These are phyloP conservation scores for Pogonophryne albipinna DNA, from an alignment of 2,797 vertebrate genomes.

Conservation along the genomic window DNA sequence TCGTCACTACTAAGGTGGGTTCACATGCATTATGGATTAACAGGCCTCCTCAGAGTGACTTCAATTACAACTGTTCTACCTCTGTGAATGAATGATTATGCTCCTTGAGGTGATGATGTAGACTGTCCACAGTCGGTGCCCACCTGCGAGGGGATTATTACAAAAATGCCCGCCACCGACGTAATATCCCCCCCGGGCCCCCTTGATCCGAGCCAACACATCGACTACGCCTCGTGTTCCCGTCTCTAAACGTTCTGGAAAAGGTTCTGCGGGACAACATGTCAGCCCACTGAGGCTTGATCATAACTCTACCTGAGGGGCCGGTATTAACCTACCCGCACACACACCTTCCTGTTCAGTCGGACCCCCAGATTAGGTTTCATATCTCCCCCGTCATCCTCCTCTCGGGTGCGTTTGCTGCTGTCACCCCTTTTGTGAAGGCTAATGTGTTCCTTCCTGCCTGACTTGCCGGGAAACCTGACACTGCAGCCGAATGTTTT, in stretches of 20 bases:
- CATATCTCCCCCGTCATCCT: slow-evolving; percentile 47
- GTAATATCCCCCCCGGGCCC: slow-evolving; percentile 54
- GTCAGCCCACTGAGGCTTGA: slow-evolving; percentile 54
- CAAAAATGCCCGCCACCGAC: slow-evolving; percentile 33
- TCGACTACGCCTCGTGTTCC: slow-evolving; percentile 28
- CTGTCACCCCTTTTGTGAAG: slow-evolving; percentile 68
- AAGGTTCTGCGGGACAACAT: slow-evolving; percentile 60
- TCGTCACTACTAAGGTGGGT: not conserved
- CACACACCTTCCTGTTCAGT: slow-evolving; percentile 53
- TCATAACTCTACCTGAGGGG: slow-evolving; percentile 54
- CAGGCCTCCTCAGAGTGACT: slow-evolving; percentile 20
- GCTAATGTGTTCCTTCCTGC: slow-evolving; percentile 79
- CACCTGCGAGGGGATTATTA: slow-evolving; percentile 49
- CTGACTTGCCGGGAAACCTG: slow-evolving; percentile 54
- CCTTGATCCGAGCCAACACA: slow-evolving; percentile 31
- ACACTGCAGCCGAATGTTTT: slow-evolving; percentile 64
- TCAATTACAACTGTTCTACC: slow-evolving; percentile 29
- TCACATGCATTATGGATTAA: slow-evolving; percentile 24
- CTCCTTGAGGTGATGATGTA: slow-evolving; percentile 59
- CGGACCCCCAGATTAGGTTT: slow-evolving; percentile 57
- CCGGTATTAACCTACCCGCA: slow-evolving; percentile 44
- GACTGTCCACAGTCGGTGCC: slow-evolving; percentile 50
- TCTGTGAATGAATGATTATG: slow-evolving; percentile 38
- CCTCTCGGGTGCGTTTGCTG: slow-evolving; percentile 46
- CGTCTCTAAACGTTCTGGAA: slow-evolving; percentile 56